Evolutionary conservation across 2,113 vertebrate genomes (phyloP).

Genomic region (Cisticola juncidis): DNA sequence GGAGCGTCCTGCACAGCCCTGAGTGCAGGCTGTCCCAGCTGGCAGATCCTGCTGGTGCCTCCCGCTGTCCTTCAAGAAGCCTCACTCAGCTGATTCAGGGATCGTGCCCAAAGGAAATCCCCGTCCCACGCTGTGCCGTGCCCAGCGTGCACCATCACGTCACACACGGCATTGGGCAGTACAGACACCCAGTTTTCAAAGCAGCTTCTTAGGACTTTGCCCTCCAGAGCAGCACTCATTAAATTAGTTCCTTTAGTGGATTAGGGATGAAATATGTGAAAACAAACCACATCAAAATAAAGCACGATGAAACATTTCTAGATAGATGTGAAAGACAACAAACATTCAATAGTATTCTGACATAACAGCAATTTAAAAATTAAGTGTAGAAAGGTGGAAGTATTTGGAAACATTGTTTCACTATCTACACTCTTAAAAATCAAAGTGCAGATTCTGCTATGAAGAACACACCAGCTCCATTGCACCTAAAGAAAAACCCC

Average conservation of each 20-base stretch:
- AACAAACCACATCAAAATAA: background rate
- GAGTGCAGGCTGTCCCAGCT: background rate
- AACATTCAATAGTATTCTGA: background rate
- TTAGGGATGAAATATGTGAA: background rate
- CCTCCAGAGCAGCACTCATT: background rate
- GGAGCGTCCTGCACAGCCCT: background rate
- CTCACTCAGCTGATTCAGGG: accelerated
- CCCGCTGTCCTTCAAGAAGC: background rate
- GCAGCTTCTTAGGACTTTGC: background rate
- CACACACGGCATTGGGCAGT: accelerated
- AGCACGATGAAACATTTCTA: background rate
- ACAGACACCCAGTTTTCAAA: background rate
- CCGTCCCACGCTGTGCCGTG: accelerated
- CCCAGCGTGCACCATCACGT: accelerated
- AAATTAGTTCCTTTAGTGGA: background rate
- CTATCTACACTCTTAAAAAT: background rate
- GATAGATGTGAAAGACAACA: background rate
- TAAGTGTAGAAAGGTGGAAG: background rate
- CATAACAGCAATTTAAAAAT: background rate
- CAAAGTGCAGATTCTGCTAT: background rate
- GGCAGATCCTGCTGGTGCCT: background rate
- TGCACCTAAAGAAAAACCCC: background rate
- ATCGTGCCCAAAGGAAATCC: background rate
- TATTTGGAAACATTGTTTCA: background rate
- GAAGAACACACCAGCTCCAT: background rate